Conservation (phyloP, 2,113 vertebrate genomes). For the Edolisoma coerulescens region DNA sequence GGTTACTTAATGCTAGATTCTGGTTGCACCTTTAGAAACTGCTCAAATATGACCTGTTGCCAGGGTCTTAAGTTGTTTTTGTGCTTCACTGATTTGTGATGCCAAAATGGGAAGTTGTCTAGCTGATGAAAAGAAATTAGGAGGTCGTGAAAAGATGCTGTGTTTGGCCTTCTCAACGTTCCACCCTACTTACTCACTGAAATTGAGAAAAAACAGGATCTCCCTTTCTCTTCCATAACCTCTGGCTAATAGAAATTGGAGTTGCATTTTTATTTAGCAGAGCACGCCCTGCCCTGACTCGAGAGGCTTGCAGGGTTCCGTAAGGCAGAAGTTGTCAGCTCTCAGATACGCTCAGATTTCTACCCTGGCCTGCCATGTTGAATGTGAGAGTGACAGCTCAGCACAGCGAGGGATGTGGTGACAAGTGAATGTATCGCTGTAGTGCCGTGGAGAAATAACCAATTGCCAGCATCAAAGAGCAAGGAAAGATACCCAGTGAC, state of each 20-base stretch:
- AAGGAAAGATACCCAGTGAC: constrained; percentile 16
- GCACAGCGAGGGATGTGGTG: background rate
- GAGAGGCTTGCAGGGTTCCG: background rate
- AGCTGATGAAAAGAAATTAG: background rate
- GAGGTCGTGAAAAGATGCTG: background rate
- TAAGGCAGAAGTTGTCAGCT: background rate
- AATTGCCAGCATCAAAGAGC: constrained; percentile 52
- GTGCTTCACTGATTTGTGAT: background rate
- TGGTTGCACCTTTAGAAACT: background rate
- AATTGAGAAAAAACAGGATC: background rate
- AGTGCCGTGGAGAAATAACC: constrained; percentile 37
- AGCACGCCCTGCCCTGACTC: background rate
- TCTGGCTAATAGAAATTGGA: background rate
- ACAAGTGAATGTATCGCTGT: constrained; percentile 1
- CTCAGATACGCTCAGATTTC: background rate
- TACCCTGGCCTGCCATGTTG: background rate
- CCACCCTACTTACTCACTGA: background rate
- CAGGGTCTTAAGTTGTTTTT: background rate
- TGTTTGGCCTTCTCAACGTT: background rate
- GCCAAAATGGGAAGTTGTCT: background rate
- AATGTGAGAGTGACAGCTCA: constrained; percentile 6
- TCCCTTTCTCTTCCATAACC: background rate
- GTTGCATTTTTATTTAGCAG: background rate
- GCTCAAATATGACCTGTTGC: background rate
- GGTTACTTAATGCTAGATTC: background rate